Base-by-base conservation (phyloP, 2,888 invertebrate genomes). In the Campoletis raptor region DNA sequence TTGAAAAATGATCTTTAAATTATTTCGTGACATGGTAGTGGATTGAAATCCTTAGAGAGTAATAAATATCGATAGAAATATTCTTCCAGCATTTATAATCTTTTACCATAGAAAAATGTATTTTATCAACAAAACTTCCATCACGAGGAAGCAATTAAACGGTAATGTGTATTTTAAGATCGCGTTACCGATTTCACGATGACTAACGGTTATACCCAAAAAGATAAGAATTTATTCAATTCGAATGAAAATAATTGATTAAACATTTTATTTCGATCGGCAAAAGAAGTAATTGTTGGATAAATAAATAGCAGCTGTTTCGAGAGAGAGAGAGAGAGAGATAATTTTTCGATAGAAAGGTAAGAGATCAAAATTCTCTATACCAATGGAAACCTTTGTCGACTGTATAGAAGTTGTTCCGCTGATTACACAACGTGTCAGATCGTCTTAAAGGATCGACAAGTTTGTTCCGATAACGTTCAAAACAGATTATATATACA, bases 401-500 rank as follows among this genome's bases (percentile, higher is more conserved):
- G 37, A 18, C 21, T 42, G 40, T 18, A 45, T 42, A 72, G 54
- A 21, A 48, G 66, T 83, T 54, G 24, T 54, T 82, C 66, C 64
- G 66, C 45, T 72, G 70, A 45, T 80, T 67, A 80, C 54, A 72
- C n/a, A 80, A 83, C 72, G 57, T 52, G 64, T 77, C 64, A 37
- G 82, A 82, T 82, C 57, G 42, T 70, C 21, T 66, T 21, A 64
- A 61, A 72, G 8, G 79, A 83, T 70, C 76, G 82, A 37, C 70
- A 67, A 67, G 48, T 64, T 79, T 64, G 40, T 72, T 70, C 64
- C 48, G 85, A 86, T 83, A 83, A 86, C 70, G 80, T 54, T 80
- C n/a, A 72, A 67, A n/a, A 37, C 24, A 52, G 42, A 82, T 79
- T 73, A 40, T 74, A 67, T 52, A 78, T 9, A 67, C 64, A 42